Conservation (phyloP, 1,140 invertebrate genomes). For the Pseudachorutes palmiensis region DNA sequence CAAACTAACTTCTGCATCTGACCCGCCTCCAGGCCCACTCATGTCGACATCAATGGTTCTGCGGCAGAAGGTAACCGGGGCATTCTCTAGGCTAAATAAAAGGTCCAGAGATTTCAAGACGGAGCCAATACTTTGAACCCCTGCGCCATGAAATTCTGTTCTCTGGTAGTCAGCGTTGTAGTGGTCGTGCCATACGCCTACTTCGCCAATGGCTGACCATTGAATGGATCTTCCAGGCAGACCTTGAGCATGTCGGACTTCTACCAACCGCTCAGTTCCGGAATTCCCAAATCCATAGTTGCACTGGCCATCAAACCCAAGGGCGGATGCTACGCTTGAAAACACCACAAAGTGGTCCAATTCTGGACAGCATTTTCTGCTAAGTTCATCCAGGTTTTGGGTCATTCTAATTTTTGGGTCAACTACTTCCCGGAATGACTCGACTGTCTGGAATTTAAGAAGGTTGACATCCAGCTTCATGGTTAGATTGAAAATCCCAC, state of each 20-base stretch:
- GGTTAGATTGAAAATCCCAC: constrained; percentile 54
- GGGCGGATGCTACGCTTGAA: constrained; percentile 53
- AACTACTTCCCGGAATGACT: constrained; percentile 45
- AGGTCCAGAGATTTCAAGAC: constrained; percentile 20
- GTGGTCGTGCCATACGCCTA: constrained; percentile 49
- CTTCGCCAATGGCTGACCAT: constrained; percentile 57
- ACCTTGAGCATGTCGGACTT: constrained; percentile 44
- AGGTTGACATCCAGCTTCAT: constrained; percentile 51
- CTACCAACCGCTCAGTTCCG: constrained; percentile 52
- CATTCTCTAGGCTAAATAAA: not conserved
- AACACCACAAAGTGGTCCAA: constrained; percentile 50
- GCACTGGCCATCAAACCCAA: constrained; percentile 53
- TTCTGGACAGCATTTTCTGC: constrained; percentile 42
- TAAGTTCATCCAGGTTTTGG: constrained; percentile 49
- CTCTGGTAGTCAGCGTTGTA: constrained; percentile 39
- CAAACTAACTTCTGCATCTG: constrained; percentile 39
- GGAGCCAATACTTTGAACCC: constrained; percentile 46
- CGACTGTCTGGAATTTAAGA: constrained; percentile 50
- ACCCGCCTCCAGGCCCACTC: not conserved
- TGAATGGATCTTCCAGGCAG: constrained; percentile 51
- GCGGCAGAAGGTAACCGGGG: constrained; percentile 44
- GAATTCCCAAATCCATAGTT: constrained; percentile 57
- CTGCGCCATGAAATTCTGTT: constrained; percentile 45
- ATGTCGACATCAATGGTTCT: constrained; percentile 21
- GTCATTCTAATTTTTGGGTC: constrained; percentile 74